Evolutionary conservation across 2,888 invertebrate genomes (phyloP).

Genomic region (Mythimna vitellina): DNA sequence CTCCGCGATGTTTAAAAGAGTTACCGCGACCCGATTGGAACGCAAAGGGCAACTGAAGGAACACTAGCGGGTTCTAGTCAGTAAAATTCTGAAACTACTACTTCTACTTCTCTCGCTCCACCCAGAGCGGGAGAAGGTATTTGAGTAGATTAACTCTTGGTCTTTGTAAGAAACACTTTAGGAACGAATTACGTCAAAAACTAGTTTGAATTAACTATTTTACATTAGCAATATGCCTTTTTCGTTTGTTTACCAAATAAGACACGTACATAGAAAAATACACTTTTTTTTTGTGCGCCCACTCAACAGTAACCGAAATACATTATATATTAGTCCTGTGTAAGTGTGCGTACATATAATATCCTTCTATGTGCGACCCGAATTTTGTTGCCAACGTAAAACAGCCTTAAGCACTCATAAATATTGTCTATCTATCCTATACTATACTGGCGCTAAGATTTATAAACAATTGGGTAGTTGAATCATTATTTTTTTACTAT

Average conservation of each 20-base stretch:
- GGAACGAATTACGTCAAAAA: neutral
- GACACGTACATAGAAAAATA: conserved; percentile 13
- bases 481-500: no score
- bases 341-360: conserved; percentile 18
- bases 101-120: no score
- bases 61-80: no score
- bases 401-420: neutral
- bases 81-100: no score
- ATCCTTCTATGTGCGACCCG: conserved; percentile 4
- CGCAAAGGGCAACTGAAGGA: no score
- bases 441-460: neutral
- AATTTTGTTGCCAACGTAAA: conserved; percentile 27
- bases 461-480: neutral
- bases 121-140: no score
- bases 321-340: neutral
- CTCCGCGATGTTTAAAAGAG: no score
- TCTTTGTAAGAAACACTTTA: neutral
- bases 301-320: neutral
- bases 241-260: conserved; percentile 13
- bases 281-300: conserved; percentile 7
- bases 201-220: no score
- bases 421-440: neutral
- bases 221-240: no score
- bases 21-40: no score
- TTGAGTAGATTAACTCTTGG: neutral